These are phyloP conservation scores for Neogale vison DNA, from an alignment of 2,113 vertebrate species.

Conservation along the genomic window DNA sequence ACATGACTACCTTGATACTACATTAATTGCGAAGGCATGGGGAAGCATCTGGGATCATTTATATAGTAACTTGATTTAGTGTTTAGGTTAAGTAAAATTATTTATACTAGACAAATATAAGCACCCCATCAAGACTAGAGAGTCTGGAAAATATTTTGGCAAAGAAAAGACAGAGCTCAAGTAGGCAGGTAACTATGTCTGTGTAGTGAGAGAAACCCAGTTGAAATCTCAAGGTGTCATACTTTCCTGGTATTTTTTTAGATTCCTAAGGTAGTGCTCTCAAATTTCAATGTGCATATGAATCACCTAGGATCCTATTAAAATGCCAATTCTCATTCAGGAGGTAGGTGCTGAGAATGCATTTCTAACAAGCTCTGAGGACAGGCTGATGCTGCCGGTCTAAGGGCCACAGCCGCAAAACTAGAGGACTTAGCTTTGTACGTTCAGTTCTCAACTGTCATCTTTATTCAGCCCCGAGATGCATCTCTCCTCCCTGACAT, in stretches of 20 bases:
- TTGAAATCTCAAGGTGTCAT: background rate
- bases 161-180: constrained; percentile 13
- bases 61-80: background rate
- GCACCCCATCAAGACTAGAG: background rate
- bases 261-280: background rate
- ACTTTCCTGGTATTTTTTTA: background rate
- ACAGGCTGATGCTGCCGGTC: background rate
- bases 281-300: background rate
- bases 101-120: background rate
- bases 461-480: background rate
- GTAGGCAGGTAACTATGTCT: background rate
- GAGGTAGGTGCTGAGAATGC: background rate
- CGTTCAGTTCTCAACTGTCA: background rate
- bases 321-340: constrained; percentile 19
- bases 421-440: background rate
- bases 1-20: background rate
- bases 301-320: background rate
- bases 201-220: background rate
- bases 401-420: background rate
- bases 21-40: background rate
- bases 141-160: background rate
- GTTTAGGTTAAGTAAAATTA: background rate
- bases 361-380: background rate
- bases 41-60: constrained; percentile 1
- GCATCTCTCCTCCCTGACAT: background rate